Conservation (phyloP, 2,113 vertebrate species). For the Probosciger aterrimus region DNA sequence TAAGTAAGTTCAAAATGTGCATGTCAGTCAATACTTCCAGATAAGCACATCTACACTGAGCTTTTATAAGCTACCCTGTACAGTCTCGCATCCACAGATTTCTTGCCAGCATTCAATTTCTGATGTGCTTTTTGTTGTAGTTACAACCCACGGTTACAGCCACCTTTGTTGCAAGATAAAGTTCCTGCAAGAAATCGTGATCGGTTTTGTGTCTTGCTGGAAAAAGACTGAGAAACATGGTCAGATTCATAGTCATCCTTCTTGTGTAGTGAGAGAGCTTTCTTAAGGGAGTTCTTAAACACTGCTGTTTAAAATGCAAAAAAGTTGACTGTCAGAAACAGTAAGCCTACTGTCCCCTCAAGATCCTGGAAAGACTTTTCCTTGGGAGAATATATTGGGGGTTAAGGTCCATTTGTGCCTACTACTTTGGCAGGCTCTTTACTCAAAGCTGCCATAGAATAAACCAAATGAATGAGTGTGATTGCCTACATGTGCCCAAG, state of each 20-base stretch:
- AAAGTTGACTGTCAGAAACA: not conserved
- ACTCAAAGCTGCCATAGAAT: not conserved
- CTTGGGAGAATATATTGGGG: not conserved
- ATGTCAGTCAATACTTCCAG: not conserved
- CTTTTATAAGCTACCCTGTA: not conserved
- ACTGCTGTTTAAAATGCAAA: not conserved
- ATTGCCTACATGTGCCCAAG: not conserved
- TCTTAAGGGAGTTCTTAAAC: not conserved
- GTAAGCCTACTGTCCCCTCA: not conserved
- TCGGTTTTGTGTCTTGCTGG: not conserved
- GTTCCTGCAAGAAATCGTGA: not conserved
- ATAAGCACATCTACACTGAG: not conserved
- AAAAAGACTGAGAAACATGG: not conserved
- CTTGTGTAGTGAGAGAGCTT: not conserved
- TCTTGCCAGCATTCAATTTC: not conserved
- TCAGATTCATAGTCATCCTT: not conserved
- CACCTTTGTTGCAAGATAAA: not conserved
- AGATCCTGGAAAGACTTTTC: not conserved
- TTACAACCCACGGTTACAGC: not conserved
- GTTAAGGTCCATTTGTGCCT: not conserved
- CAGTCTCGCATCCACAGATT: not conserved
- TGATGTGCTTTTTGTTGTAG: not conserved
- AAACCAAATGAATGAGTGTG: not conserved
- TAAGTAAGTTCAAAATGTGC: not conserved
- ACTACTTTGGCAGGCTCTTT: not conserved